Evolutionary conservation across 2,888 invertebrate genomes (phyloP).

Genomic region (Erebia ligea): DNA sequence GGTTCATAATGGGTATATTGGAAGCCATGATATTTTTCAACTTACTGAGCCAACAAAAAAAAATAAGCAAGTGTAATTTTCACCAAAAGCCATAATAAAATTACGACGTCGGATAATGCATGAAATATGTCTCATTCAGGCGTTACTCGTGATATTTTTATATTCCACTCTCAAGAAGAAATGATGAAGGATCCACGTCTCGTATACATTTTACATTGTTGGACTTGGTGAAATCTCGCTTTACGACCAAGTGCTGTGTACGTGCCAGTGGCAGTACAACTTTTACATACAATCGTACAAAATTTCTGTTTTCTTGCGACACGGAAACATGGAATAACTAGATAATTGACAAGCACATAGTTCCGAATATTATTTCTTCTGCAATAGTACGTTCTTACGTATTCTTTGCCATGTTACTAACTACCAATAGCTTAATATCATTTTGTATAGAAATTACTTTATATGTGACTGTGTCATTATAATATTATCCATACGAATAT

Average conservation of each 20-base stretch:
- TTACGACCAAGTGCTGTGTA: slow-evolving; percentile 33
- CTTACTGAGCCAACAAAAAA: too few relatives aligned
- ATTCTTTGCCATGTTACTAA: too few relatives aligned
- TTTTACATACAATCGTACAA: slow-evolving; percentile 27
- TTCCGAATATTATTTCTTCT: too few relatives aligned
- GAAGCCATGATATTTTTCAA: too few relatives aligned
- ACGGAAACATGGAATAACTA: neutral
- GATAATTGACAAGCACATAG: too few relatives aligned
- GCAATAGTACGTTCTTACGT: too few relatives aligned
- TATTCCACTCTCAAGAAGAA: slow-evolving; percentile 6
- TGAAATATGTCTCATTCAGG: neutral
- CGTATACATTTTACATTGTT: slow-evolving; percentile 13
- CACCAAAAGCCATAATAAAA: neutral
- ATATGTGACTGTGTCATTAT: too few relatives aligned
- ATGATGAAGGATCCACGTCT: neutral
- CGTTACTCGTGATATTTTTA: slow-evolving; percentile 12
- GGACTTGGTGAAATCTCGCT: slow-evolving; percentile 28
- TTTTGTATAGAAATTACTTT: too few relatives aligned
- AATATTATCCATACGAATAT: too few relatives aligned
- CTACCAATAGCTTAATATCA: too few relatives aligned
- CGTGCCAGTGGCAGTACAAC: slow-evolving; percentile 32
- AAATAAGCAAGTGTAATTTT: neutral
- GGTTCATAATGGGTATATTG: too few relatives aligned
- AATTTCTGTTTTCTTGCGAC: neutral
- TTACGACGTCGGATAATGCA: neutral